A percentile compares a stretch with the other conserved stretches of the same genome.
phyloP scores from a whole-genome alignment of 2,888 invertebrate genomes.

The Lepidochrysops patricia region DNA sequence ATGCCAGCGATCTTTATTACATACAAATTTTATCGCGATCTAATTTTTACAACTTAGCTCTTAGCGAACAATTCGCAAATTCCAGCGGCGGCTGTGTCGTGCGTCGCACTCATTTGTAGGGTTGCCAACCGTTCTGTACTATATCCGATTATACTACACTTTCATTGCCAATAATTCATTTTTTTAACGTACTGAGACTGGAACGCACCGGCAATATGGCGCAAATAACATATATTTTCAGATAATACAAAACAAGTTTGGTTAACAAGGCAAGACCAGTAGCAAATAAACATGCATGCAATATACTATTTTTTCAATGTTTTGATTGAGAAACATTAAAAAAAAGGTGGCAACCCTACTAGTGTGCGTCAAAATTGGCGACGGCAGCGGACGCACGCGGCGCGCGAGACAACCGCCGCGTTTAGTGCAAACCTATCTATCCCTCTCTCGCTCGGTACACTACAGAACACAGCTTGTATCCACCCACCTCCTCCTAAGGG shows the following conservation, averaged over 20 bases:
- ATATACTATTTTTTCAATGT: too few species aligned
- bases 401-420: constrained; percentile 30
- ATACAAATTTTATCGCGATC: constrained; percentile 63
- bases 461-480: constrained; percentile 72
- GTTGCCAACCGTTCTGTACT: too few species aligned
- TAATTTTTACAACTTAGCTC: constrained; percentile 64
- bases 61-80: constrained; percentile 43
- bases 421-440: constrained; percentile 58
- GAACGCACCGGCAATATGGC: too few species aligned
- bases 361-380: constrained; percentile 19
- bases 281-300: too few species aligned
- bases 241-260: too few species aligned
- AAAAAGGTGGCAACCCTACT: too few species aligned
- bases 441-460: constrained; percentile 65
- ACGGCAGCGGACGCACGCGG: constrained; percentile 20
- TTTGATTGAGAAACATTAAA: too few species aligned
- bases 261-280: too few species aligned
- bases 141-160: too few species aligned
- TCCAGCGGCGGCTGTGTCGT: constrained; percentile 31
- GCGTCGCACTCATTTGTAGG: constrained; percentile 15
- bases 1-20: constrained; percentile 54
- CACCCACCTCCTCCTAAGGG: constrained; percentile 54
- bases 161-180: too few species aligned
- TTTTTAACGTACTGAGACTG: too few species aligned
- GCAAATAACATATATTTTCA: too few species aligned